Conservation (phyloP, 2,888 invertebrate genomes). For the Meiosimyza decipiens region DNA sequence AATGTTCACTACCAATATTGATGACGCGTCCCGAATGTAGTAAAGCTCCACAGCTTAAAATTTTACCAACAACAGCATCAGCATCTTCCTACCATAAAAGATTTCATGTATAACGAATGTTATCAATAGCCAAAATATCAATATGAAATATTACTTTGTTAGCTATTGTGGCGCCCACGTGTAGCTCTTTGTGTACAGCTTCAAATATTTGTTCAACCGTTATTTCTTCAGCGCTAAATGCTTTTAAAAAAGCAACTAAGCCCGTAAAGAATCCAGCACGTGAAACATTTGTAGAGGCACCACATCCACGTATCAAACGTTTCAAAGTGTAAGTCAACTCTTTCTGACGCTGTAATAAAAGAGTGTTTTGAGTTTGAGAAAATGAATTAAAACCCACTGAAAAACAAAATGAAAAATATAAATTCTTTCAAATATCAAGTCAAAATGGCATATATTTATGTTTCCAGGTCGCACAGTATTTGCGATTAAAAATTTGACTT, state of each 20-base stretch:
- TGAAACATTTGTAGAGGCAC: constrained; percentile 74
- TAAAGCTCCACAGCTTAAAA: constrained; percentile 77
- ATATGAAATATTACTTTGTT: constrained; percentile 48
- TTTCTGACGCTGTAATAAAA: constrained; percentile 69
- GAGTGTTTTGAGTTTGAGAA: background rate
- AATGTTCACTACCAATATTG: constrained; percentile 68
- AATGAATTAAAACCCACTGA: background rate
- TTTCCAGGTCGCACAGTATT: no score
- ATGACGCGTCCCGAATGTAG: constrained; percentile 74
- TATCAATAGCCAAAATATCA: background rate
- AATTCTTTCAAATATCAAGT: no score
- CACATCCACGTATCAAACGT: constrained; percentile 78
- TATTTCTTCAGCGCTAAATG: constrained; percentile 65
- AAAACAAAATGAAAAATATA: background rate
- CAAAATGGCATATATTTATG: no score
- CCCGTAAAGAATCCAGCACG: constrained; percentile 78
- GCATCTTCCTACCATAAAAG: constrained; percentile 74
- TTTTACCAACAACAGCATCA: constrained; percentile 77
- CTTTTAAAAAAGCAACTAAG: constrained; percentile 72
- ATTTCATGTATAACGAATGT: background rate
- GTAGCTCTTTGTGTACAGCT: constrained; percentile 74
- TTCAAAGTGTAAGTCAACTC: constrained; percentile 76
- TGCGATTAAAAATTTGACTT: no score
- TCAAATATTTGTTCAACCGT: constrained; percentile 70
- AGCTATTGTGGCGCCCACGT: constrained; percentile 65